A percentile compares a stretch with the other conserved stretches of the same genome.
These are phyloP conservation scores for Passerculus sandwichensis DNA, from an alignment of 2,797 vertebrate species.

Conservation along the genomic window DNA sequence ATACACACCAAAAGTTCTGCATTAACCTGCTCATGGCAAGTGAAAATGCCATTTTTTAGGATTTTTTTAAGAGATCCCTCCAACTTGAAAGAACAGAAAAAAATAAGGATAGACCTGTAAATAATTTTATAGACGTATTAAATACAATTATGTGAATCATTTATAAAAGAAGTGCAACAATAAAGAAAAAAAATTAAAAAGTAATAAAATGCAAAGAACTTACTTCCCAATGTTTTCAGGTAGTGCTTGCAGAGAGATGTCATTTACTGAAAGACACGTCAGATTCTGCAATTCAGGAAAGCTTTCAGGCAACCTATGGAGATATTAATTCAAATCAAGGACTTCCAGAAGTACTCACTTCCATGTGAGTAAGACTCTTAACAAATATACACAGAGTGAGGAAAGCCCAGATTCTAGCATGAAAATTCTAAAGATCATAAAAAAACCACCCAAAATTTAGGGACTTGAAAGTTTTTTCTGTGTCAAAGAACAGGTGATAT, in stretches of 20 bases:
- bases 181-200: neutral
- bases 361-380: neutral
- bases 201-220: constrained; percentile 73
- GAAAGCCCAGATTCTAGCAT: neutral
- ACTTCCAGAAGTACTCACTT: neutral
- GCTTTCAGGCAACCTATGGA: constrained; percentile 91
- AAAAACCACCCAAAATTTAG: accelerated
- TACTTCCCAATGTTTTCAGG: constrained; percentile 99
- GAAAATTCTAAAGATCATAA: neutral
- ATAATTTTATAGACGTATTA: neutral
- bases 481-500: neutral
- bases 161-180: neutral
- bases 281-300: constrained; percentile 94
- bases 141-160: neutral
- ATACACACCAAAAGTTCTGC: neutral
- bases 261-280: constrained; percentile 97
- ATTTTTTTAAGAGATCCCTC: neutral
- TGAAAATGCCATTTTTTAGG: neutral
- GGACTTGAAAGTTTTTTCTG: neutral
- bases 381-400: neutral
- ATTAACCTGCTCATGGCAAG: neutral
- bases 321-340: constrained; percentile 52
- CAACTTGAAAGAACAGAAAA: neutral
- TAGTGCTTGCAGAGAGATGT: constrained; percentile 95
- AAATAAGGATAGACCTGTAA: neutral